A percentile compares a stretch with the other conserved stretches of the same genome.
These are phyloP conservation scores for Aselliscus stoliczkanus DNA, from an alignment of 2,797 vertebrate species.

Conservation along the genomic window DNA sequence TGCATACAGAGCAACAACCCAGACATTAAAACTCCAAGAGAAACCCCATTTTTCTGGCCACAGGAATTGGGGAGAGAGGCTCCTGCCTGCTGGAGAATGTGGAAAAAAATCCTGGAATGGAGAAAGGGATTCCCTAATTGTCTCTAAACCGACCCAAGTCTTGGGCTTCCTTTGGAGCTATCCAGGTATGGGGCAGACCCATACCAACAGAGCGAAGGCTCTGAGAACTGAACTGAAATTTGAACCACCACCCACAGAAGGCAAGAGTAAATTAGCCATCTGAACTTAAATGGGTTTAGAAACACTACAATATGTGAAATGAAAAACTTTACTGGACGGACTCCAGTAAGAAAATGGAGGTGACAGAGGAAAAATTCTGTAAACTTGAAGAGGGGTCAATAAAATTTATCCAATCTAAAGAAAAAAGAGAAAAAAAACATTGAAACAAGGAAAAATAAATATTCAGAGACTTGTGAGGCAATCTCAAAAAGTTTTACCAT, in stretches of 20 bases:
- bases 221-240: neutral
- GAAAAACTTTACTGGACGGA: neutral
- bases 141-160: neutral
- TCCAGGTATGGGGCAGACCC: neutral
- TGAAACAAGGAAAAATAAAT: neutral
- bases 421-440: neutral
- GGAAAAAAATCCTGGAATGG: neutral
- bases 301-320: neutral
- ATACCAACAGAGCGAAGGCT: neutral
- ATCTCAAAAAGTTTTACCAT: neutral
- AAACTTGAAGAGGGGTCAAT: neutral
- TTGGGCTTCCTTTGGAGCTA: neutral
- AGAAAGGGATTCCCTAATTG: neutral
- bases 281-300: neutral
- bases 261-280: neutral
- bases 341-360: neutral
- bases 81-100: neutral
- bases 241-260: neutral
- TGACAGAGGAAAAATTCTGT: neutral
- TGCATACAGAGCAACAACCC: neutral
- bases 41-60: neutral
- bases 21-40: neutral
- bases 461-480: neutral
- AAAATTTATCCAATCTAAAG: slow-evolving; percentile 4
- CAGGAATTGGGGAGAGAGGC: neutral